Evolutionary conservation across 2,888 invertebrate species (phyloP), one percentile per base, ranked within the genome.

Genomic region (Zaprionus obscuricornis): DNA sequence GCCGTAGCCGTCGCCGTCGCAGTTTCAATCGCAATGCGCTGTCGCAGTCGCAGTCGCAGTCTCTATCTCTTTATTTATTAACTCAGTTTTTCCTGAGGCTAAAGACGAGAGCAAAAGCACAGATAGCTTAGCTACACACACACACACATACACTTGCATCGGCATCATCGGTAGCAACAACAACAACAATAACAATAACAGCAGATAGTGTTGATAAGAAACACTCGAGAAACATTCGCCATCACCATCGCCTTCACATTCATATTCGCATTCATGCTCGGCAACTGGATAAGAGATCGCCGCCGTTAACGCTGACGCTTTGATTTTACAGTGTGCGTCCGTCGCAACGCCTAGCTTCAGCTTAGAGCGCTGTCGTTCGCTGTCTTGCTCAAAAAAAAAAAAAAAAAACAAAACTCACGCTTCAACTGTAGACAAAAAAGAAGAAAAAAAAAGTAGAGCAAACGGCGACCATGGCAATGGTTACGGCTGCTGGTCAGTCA

Each of bases 151-250:
- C 10, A 3, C 10, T 29, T 6, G 10, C 4, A 22, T 5, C 7
- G 42, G 49, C 65, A 58, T 34, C 49, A 51, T 27, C 43, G 26
- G 11, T 10, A 36, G 27, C 47, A 47, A 29, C 26, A 47, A 31
- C 20, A 49, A 22, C 24, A 51, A 34, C 7, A 42, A 34, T n/a
- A 50, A 37, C 13, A 45, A 26, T 16, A 26, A 7, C 13, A 50
- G 14, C 26, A 22, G 68, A 69, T 69, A 69, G 69, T 70, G 69
- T 69, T 60, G 60, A 69, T 51, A 65, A 57, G 46, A 65, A 66
- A 51, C 60, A 66, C 70, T 70, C 60, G 46, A 69, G 45, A 70
- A 56, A n/a, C n/a, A n/a, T n/a, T n/a, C n/a, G n/a, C n/a, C n/a
- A n/a, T n/a, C n/a, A n/a, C n/a, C n/a, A n/a, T 14, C 42, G 13